These are phyloP conservation scores for Samia ricini DNA, from an alignment of 1,140 invertebrate species.

Conservation along the genomic window DNA sequence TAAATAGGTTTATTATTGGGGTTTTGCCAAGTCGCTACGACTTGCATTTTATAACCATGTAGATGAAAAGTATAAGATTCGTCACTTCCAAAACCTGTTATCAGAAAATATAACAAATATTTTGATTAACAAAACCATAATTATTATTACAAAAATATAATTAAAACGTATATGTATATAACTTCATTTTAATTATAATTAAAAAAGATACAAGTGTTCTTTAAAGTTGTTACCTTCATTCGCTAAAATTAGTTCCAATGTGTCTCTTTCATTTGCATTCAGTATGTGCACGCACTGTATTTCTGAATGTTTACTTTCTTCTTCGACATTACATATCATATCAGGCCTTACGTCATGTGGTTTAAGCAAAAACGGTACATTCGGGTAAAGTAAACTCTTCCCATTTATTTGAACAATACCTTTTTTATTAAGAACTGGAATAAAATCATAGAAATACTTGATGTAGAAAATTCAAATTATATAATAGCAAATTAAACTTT, in stretches of 20 bases:
- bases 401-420: slow-evolving; percentile 68
- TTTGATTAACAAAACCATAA: neutral
- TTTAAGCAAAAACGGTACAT: slow-evolving; percentile 52
- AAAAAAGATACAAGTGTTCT: too few relatives aligned
- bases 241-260: slow-evolving; percentile 60
- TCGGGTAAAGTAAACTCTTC: slow-evolving; percentile 71
- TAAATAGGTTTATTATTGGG: slow-evolving; percentile 47
- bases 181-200: too few relatives aligned
- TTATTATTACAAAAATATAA: too few relatives aligned
- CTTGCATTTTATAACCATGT: slow-evolving; percentile 64
- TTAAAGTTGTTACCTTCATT: slow-evolving; percentile 72
- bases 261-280: slow-evolving; percentile 45
- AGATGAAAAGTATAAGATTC: slow-evolving; percentile 73
- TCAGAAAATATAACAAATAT: neutral
- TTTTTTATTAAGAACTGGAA: slow-evolving; percentile 45
- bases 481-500: too few relatives aligned
- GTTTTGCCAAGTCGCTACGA: slow-evolving; percentile 58
- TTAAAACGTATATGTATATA: too few relatives aligned
- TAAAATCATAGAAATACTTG: slow-evolving; percentile 27
- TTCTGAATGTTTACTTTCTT: slow-evolving; percentile 46
- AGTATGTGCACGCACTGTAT: slow-evolving; percentile 64
- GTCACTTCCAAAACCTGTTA: slow-evolving; percentile 63
- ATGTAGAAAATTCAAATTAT: too few relatives aligned
- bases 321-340: slow-evolving; percentile 54
- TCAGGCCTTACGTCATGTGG: slow-evolving; percentile 43